Percentiles rank a stretch among this genome's conserved stretches.
These are phyloP conservation scores for Sardina pilchardus DNA, from an alignment of 2,113 vertebrate genomes.

Conservation along the genomic window DNA sequence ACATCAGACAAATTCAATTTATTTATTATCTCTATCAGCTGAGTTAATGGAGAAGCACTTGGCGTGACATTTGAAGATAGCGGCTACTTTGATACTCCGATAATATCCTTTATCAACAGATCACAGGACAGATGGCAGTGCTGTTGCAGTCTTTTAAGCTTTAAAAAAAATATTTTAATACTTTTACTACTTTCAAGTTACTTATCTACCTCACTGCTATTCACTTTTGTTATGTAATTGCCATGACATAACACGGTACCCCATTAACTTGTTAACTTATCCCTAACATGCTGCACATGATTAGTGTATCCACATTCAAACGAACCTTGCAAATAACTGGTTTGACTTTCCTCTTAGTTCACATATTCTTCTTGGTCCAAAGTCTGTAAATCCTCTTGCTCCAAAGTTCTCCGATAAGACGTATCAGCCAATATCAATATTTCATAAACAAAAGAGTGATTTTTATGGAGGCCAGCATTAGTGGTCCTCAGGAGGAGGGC, in stretches of 20 bases:
- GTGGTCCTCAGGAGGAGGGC: conserved; percentile 51
- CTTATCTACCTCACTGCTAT: not conserved
- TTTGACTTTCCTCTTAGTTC: not conserved
- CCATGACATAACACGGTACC: not conserved
- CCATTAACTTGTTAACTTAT: not conserved
- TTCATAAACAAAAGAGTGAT: conserved; percentile 72
- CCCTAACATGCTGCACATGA: not conserved
- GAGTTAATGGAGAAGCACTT: not conserved
- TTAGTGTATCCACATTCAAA: not conserved
- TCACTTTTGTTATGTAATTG: not conserved
- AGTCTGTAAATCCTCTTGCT: not conserved
- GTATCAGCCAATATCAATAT: conserved; percentile 75
- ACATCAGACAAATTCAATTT: not conserved
- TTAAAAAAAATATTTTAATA: not conserved
- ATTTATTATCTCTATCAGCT: not conserved
- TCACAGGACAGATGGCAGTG: not conserved
- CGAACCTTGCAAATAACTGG: not conserved
- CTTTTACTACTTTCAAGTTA: too few relatives aligned
- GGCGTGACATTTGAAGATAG: not conserved
- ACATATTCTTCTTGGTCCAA: not conserved
- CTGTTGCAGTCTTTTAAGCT: not conserved
- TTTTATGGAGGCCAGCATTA: conserved; percentile 58
- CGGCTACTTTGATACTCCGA: not conserved
- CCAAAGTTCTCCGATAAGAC: conserved; percentile 47
- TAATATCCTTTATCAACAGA: not conserved